Evolutionary conservation across 2,797 vertebrate genomes (phyloP), one percentile per base, ranked within the genome.

Genomic region (Huso huso): DNA sequence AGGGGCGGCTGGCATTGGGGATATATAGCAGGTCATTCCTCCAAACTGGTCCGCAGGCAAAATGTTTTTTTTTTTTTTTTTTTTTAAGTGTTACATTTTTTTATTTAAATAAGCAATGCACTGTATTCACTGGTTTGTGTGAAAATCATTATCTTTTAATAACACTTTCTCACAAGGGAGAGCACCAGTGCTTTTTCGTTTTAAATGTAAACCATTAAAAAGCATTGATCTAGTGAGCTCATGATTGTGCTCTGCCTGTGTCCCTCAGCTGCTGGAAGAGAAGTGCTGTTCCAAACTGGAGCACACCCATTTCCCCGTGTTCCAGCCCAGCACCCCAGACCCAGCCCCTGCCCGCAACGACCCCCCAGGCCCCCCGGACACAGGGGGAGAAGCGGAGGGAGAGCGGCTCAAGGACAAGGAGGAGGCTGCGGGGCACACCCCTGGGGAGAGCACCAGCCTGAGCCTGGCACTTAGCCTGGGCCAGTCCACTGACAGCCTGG

Each of bases 271-370:
- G 65, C 83, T 97, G 77, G 96, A 99, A 82, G 97, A 99, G 79
- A 99, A 99, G 78, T 99, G 96, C 72, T 99, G 97, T 55, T 90
- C 84, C 51, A 98, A 99, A 71, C 78, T 99, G 78, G 95, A 99
- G 78, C 89, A 92, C 74, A 94, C 96, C 61, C 86, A 93, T 72
- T 97, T 99, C 63, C 97, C 97, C 0, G 69, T 99, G 59, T 99
- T 99, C 78, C 94, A 99, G 82, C 92, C 95, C 9, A 98, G 97
- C 81, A 98, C 96, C 4, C 91, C 90, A 0, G 96, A 87, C 88
- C 95, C 48, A n/a, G 95, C 95, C 0, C 95, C 95, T 0, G 96
- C 93, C 93, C 85, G 85, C 71, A 90, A 95, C 4, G 93, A 92
- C 67, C 74, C 74, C 87, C 87, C 0, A 82, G 81, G 15, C 83